Conservation (phyloP, 2,888 invertebrate species). For the Erebia palarica region DNA sequence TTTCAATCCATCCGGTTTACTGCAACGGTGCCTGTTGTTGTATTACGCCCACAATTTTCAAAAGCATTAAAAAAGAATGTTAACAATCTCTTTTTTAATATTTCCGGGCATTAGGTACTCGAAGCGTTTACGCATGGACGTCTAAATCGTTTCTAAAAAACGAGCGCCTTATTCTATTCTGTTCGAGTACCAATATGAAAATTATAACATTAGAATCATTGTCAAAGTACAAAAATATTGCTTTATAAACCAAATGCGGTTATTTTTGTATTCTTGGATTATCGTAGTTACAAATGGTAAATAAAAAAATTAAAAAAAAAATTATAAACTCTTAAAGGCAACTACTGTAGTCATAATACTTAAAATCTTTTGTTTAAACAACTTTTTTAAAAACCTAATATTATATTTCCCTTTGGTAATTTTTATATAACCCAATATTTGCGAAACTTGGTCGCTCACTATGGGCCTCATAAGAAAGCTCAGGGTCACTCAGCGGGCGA, state of each 20-base stretch:
- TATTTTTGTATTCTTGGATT: neutral
- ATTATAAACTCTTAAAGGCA: too few species aligned
- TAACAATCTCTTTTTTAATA: conserved; percentile 24
- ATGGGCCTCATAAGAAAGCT: too few species aligned
- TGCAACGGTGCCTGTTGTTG: neutral
- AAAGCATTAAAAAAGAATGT: conserved; percentile 12
- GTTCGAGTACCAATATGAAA: neutral
- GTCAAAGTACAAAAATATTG: neutral
- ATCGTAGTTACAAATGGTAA: too few species aligned
- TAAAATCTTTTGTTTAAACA: too few species aligned
- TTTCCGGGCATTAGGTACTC: conserved; percentile 10
- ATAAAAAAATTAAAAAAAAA: too few species aligned
- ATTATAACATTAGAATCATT: conserved; percentile 2
- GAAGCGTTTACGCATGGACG: conserved; percentile 28
- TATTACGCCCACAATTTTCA: conserved; percentile 5
- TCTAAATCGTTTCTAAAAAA: conserved; percentile 20
- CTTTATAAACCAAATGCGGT: neutral
- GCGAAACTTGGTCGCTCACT: too few species aligned
- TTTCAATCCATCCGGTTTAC: neutral
- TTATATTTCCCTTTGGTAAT: too few species aligned
- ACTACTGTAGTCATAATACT: too few species aligned
- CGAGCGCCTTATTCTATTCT: conserved; percentile 22
- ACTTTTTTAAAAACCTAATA: too few species aligned
- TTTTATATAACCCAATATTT: too few species aligned
- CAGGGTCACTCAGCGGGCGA: too few species aligned